A percentile compares a stretch with the other conserved stretches of the same genome.
Evolutionary conservation across 1,140 invertebrate genomes (phyloP).

Genomic region (Camponotus pennsylvanicus): DNA sequence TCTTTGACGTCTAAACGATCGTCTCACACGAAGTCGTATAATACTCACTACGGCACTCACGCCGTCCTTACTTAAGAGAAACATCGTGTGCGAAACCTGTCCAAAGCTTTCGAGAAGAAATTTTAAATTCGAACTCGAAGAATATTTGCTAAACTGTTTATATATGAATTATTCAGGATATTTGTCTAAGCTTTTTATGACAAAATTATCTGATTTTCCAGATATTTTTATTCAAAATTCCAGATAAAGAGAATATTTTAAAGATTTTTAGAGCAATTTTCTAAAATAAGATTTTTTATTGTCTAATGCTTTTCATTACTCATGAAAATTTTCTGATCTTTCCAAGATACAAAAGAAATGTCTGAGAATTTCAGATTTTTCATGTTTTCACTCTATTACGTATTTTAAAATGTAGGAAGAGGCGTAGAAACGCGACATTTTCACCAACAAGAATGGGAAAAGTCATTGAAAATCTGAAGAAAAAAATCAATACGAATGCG

Average conservation of each 20-base stretch:
- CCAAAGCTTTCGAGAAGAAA: not conserved
- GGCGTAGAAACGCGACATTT: not conserved
- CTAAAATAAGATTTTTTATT: too few species aligned
- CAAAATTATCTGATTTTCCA: too few species aligned
- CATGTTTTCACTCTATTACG: too few species aligned
- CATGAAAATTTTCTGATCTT: too few species aligned
- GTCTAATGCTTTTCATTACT: too few species aligned
- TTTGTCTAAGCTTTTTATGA: too few species aligned
- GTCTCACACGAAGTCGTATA: conserved; percentile 6
- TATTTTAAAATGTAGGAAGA: not conserved
- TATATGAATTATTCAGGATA: not conserved
- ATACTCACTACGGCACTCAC: not conserved
- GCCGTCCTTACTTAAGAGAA: not conserved
- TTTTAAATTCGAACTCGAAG: not conserved
- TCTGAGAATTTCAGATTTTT: too few species aligned
- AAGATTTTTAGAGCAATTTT: too few species aligned
- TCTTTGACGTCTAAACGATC: conserved; percentile 34
- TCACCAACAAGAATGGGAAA: not conserved
- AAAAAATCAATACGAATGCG: conserved; percentile 5
- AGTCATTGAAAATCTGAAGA: not conserved
- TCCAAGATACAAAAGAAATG: too few species aligned
- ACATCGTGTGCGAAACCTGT: not conserved
- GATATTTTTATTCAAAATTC: too few species aligned
- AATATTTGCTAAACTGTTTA: not conserved
- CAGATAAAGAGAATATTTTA: too few species aligned